A percentile compares a stretch with the other conserved stretches of the same genome.
Evolutionary conservation across 2,113 vertebrate species (phyloP).

Genomic region (Excalfactoria chinensis): DNA sequence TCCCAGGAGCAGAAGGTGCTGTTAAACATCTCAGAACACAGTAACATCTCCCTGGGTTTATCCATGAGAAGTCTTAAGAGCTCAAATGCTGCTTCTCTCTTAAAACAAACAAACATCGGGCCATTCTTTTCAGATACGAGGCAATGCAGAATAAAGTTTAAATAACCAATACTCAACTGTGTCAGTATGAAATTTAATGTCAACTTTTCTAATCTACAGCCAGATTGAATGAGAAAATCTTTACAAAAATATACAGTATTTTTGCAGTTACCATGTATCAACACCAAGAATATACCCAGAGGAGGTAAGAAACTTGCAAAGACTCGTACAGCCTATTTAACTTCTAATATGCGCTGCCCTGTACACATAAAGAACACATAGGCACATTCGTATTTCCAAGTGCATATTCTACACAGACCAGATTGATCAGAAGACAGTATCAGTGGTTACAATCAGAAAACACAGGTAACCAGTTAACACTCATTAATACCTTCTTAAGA

Average conservation of each 20-base stretch:
- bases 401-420: background rate
- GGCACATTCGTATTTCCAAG: background rate
- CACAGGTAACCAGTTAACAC: background rate
- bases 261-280: background rate
- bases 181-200: slow-evolving; percentile 14
- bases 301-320: background rate
- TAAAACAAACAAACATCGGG: no score
- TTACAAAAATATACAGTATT: background rate
- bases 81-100: background rate
- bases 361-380: background rate
- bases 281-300: background rate
- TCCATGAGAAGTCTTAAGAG: background rate
- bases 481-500: background rate
- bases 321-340: background rate
- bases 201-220: background rate
- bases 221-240: background rate
- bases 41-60: background rate
- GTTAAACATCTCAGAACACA: background rate
- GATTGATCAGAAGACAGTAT: background rate
- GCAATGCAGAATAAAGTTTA: background rate
- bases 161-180: background rate
- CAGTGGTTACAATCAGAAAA: background rate
- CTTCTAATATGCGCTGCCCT: background rate
- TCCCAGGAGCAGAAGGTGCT: background rate
- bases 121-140: background rate